Conservation (phyloP, 2,888 invertebrate species). For the Creontiades dilutus region DNA sequence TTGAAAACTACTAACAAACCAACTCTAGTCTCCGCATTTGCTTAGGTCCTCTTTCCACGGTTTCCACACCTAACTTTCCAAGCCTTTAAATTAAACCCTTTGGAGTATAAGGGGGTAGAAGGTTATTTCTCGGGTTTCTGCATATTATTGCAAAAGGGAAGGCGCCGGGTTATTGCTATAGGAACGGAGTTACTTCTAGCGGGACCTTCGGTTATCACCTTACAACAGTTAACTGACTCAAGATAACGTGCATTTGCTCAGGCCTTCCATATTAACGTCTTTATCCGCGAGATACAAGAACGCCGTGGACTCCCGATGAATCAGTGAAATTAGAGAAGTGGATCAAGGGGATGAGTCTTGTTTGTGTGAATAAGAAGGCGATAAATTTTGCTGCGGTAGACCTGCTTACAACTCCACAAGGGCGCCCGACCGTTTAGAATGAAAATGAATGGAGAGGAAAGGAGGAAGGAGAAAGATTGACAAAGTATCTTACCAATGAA, state of each 20-base stretch:
- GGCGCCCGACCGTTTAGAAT: too few relatives aligned
- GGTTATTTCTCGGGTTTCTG: not conserved
- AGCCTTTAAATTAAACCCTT: not conserved
- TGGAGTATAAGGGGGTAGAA: not conserved
- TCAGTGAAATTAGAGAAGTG: too few relatives aligned
- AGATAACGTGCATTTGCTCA: not conserved
- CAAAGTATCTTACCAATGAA: too few relatives aligned
- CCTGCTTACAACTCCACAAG: too few relatives aligned
- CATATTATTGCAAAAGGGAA: not conserved
- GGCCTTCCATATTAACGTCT: too few relatives aligned
- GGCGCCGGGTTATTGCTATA: not conserved
- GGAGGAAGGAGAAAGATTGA: too few relatives aligned
- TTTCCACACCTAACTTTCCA: not conserved
- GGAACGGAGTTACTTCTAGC: not conserved
- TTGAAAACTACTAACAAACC: not conserved
- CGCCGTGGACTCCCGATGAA: too few relatives aligned
- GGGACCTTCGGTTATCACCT: not conserved
- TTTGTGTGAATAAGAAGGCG: too few relatives aligned
- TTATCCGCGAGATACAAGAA: too few relatives aligned
- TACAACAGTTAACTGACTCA: not conserved
- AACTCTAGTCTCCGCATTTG: not conserved
- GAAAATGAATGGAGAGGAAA: too few relatives aligned
- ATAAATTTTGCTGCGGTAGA: too few relatives aligned
- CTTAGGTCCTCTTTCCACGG: not conserved
- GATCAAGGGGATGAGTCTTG: too few relatives aligned